Evolutionary conservation across 2,888 invertebrate genomes (phyloP), one percentile per base, ranked within the genome.

Genomic region (Zaprionus lineosus): DNA sequence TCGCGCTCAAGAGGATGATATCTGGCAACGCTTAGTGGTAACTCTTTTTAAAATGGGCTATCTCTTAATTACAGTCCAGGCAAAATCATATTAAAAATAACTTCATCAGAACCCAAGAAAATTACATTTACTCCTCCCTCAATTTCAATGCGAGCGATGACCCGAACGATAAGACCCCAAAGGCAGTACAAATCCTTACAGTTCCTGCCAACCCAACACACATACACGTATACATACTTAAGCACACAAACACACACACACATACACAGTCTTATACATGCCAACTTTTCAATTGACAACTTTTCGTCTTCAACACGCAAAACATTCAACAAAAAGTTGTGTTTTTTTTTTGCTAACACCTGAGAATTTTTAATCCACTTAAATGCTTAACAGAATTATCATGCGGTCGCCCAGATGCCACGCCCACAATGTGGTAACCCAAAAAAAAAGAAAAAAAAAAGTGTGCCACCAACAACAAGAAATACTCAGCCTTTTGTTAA

Each of bases 361-460:
- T 84, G 53, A 55, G 60, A 72, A 72, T 72, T 74, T 67, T 76
- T 78, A 83, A 81, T 83, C 79, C 70, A 83, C 83, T 81, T 83
- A 84, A 82, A 83, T 78, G 79, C 73, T 81, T 84, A 83, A 81
- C 79, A 67, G 68, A 65, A 79, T 79, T 84, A 84, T 77, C 70
- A 70, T 71, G 79, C 69, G 72, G 72, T 68, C 46, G 21, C 59
- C 55, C 48, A 40, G n/a, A 6, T 18, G 28, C 59, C 61, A 56
- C 61, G 53, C 71, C 79, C 55, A 33, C 56, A 39, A 40, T 28
- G 33, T 12, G 21, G 21, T 24, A 19, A 11, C 12, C 31, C 24
- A 14, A 39, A 33, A 36, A 60, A 51, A 53, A 53, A 44, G 57
- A 46, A 21, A 12, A 43, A 33, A 33, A 64, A 51, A 55, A 56